Conservation (phyloP, 2,113 vertebrate genomes). For the Lamprologus sp. region DNA sequence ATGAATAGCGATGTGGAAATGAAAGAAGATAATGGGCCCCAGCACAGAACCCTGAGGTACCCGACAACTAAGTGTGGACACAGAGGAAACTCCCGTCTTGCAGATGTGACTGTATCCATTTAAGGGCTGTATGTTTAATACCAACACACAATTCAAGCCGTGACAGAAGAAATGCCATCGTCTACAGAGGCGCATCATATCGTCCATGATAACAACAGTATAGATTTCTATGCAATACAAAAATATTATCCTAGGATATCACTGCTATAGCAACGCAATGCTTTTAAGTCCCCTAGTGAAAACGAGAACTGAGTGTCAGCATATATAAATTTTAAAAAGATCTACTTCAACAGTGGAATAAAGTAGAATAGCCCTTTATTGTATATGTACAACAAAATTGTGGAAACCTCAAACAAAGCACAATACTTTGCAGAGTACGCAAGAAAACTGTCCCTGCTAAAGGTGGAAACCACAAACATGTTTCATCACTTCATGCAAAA, state of each 20-base stretch:
- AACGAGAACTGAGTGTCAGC: not conserved
- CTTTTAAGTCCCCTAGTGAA: not conserved
- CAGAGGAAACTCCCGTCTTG: not conserved
- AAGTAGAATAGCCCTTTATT: not conserved
- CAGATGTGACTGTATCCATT: not conserved
- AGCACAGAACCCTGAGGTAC: not conserved
- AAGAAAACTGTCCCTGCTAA: not conserved
- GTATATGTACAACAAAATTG: not conserved
- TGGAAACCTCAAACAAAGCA: rapidly evolving
- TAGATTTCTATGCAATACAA: not conserved
- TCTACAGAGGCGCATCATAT: not conserved
- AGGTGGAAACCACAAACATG: not conserved
- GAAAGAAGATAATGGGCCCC: not conserved
- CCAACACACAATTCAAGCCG: not conserved
- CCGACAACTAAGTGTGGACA: not conserved
- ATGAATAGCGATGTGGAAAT: not conserved
- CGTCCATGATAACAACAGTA: not conserved
- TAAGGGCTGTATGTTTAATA: rapidly evolving
- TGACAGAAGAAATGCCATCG: not conserved
- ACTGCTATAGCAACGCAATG: not conserved
- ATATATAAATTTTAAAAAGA: not conserved
- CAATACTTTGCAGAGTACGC: rapidly evolving
- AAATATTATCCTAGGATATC: not conserved
- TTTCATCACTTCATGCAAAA: not conserved
- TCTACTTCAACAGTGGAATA: not conserved